A percentile compares a stretch with the other conserved stretches of the same genome.
Conservation (phyloP, 2,797 vertebrate genomes). For the Thalassophryne amazonica region DNA sequence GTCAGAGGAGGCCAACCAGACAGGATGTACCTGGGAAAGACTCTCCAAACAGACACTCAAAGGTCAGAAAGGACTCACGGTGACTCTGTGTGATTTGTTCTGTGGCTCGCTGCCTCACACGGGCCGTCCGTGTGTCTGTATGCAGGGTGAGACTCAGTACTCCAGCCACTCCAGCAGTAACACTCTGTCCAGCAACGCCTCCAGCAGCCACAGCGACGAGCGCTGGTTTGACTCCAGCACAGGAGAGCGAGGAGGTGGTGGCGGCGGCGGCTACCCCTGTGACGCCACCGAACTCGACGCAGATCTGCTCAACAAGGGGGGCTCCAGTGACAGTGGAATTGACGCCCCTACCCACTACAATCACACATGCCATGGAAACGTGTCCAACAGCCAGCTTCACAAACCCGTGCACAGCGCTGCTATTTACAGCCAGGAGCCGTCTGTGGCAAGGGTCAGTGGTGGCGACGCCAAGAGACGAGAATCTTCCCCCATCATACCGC, state of each 20-base stretch:
- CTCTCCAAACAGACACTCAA: conserved; percentile 88
- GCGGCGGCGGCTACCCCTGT: conserved; percentile 32
- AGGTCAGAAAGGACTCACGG: conserved; percentile 70
- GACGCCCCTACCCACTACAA: conserved; percentile 82
- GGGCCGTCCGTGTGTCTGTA: conserved; percentile 3
- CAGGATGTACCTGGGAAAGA: conserved; percentile 86
- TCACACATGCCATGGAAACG: conserved; percentile 67
- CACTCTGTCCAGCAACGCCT: conserved; percentile 91
- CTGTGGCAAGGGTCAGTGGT: conserved; percentile 31
- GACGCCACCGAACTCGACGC: conserved; percentile 79
- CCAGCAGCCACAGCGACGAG: conserved; percentile 91
- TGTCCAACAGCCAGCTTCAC: conserved; percentile 63
- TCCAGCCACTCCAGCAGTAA: conserved; percentile 96
- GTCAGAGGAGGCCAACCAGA: conserved; percentile 76
- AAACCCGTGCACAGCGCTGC: conserved; percentile 72
- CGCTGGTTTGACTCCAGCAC: conserved; percentile 91
- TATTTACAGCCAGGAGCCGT: conserved; percentile 74
- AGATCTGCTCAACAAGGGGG: conserved; percentile 83
- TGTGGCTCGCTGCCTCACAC: neutral
- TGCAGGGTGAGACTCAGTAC: conserved; percentile 85
- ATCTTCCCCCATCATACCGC: conserved; percentile 69
- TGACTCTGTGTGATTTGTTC: neutral
- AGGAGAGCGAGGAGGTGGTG: conserved; percentile 51
- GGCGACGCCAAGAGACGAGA: conserved; percentile 71
- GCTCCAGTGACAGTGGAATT: conserved; percentile 90